These are phyloP conservation scores for Chironomus tepperi DNA, from an alignment of 1,140 invertebrate genomes.

Conservation along the genomic window DNA sequence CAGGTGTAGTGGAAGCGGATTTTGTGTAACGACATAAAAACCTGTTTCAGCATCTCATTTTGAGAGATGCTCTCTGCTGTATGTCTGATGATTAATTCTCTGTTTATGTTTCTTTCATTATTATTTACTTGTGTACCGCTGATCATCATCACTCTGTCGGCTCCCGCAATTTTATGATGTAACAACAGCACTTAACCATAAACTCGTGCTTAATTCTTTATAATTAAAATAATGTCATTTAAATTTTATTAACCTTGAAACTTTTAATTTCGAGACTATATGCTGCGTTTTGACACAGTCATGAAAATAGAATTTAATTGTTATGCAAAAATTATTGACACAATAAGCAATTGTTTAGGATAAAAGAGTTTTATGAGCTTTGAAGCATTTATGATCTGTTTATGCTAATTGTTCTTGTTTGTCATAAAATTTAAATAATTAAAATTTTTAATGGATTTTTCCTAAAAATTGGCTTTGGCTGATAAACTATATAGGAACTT, in stretches of 20 bases:
- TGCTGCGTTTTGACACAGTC: background rate
- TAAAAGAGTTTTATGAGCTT: too few species aligned
- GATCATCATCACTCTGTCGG: background rate
- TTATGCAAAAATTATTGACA: constrained; percentile 24
- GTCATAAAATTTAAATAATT: too few species aligned
- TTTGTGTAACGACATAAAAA: background rate
- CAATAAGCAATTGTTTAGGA: too few species aligned
- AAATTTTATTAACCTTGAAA: background rate
- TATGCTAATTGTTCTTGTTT: too few species aligned
- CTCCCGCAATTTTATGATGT: background rate
- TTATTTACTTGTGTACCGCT: background rate
- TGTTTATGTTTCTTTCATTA: background rate
- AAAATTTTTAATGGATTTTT: too few species aligned
- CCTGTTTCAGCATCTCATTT: background rate
- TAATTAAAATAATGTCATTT: background rate
- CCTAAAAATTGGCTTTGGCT: too few species aligned
- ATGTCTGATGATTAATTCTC: background rate
- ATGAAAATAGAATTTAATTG: background rate
- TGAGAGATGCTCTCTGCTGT: background rate
- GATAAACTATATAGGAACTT: too few species aligned
- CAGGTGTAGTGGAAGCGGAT: background rate
- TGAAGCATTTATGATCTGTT: too few species aligned
- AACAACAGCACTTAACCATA: background rate
- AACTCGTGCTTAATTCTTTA: background rate
- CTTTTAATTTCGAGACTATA: too few species aligned